A percentile compares a stretch with the other conserved stretches of the same genome.
phyloP scores from a whole-genome alignment of 2,113 vertebrate species.

The Cariama cristata region DNA sequence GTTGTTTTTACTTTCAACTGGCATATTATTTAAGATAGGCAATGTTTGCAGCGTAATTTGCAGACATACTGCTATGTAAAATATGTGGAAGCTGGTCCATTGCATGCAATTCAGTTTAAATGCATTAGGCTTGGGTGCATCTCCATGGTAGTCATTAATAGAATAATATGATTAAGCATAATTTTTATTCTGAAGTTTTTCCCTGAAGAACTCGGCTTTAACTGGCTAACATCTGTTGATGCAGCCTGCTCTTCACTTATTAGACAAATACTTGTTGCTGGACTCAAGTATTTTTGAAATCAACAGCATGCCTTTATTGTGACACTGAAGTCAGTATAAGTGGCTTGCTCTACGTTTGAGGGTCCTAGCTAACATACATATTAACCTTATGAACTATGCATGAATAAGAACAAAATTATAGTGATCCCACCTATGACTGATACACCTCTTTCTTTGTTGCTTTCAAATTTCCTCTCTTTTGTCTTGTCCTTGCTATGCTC shows the following conservation, averaged over 20 bases:
- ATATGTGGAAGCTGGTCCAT: not conserved
- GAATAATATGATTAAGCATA: not conserved
- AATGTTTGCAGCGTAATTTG: not conserved
- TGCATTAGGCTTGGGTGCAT: not conserved
- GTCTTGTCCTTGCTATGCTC: not conserved
- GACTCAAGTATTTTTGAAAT: not conserved
- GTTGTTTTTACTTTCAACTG: not conserved
- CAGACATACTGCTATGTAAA: not conserved
- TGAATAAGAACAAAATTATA: not conserved
- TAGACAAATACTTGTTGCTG: not conserved
- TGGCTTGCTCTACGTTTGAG: not conserved
- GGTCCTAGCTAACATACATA: not conserved
- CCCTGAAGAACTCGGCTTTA: not conserved
- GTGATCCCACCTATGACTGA: fast-evolving
- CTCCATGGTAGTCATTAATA: not conserved
- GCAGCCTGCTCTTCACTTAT: not conserved
- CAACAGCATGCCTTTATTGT: not conserved
- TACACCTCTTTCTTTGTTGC: not conserved
- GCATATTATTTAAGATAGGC: not conserved
- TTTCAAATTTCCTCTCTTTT: not conserved
- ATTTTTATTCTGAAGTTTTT: not conserved
- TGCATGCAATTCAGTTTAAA: not conserved
- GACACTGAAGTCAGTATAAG: not conserved
- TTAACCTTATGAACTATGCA: not conserved
- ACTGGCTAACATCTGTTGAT: not conserved